Conservation (phyloP, 2,797 vertebrate species). For the Spinus pinus region DNA sequence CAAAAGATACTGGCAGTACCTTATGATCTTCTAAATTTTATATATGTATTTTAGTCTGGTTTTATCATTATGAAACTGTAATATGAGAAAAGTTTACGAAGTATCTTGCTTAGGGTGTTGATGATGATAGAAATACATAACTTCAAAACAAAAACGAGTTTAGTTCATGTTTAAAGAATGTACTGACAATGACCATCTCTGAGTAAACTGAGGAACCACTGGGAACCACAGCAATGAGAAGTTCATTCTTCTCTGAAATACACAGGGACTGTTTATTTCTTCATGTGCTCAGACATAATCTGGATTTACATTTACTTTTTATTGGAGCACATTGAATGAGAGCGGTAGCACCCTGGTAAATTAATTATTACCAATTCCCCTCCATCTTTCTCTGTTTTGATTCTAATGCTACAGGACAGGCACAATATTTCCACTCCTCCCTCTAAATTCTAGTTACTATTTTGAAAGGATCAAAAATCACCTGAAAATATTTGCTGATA, state of each 20-base stretch:
- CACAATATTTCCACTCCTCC: background rate
- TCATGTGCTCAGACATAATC: conserved; percentile 43
- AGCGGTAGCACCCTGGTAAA: conserved; percentile 54
- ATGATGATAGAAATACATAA: background rate
- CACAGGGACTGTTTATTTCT: conserved; percentile 71
- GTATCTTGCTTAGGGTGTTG: background rate
- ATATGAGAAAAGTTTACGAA: conserved; percentile 5
- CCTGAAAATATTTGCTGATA: background rate
- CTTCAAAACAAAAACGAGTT: conserved; percentile 35
- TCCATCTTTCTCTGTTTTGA: background rate
- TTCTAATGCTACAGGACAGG: conserved; percentile 13
- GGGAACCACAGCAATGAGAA: conserved; percentile 52
- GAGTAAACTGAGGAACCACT: conserved; percentile 38
- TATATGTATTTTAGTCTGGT: background rate
- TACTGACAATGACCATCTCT: conserved; percentile 25
- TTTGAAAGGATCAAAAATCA: background rate
- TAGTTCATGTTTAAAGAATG: conserved; percentile 49
- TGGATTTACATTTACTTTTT: conserved; percentile 74
- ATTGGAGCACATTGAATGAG: conserved; percentile 47
- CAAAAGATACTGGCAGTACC: background rate
- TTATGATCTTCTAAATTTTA: background rate
- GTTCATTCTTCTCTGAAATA: conserved; percentile 63
- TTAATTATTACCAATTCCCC: conserved; percentile 49
- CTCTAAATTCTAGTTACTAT: background rate
- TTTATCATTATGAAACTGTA: background rate